These are phyloP conservation scores for Pseudorhombus dupliciocellatus DNA, from an alignment of 2,113 vertebrate genomes.

Conservation along the genomic window DNA sequence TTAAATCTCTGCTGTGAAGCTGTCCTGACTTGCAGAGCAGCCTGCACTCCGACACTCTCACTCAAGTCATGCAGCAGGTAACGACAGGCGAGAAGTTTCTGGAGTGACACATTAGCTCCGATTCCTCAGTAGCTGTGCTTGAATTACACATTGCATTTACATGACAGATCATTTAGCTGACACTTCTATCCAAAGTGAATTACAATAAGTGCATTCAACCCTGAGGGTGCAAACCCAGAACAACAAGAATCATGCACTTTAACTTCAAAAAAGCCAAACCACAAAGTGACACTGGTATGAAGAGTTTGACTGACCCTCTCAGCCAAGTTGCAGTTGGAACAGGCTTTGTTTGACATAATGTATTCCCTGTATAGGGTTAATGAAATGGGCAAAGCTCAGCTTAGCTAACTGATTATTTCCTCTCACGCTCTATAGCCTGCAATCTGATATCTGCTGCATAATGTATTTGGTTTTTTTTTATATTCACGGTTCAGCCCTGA, in stretches of 20 bases:
- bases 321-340: too few species aligned
- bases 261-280: too few species aligned
- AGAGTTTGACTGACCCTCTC: too few species aligned
- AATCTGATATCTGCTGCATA: slow-evolving; percentile 18
- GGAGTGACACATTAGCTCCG: slow-evolving; percentile 48
- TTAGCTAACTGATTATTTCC: slow-evolving; percentile 31
- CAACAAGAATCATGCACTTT: too few species aligned
- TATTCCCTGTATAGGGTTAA: slow-evolving; percentile 1
- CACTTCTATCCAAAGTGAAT: too few species aligned
- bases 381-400: slow-evolving; percentile 13
- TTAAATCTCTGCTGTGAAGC: slow-evolving; percentile 27
- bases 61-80: slow-evolving; percentile 62
- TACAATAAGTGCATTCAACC: too few species aligned
- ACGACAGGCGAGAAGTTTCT: slow-evolving; percentile 48
- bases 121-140: slow-evolving; percentile 26
- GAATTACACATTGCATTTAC: slow-evolving; percentile 20
- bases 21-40: slow-evolving; percentile 69
- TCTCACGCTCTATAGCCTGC: slow-evolving; percentile 8
- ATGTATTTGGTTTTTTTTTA: slow-evolving; percentile 44
- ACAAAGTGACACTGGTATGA: too few species aligned
- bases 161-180: too few species aligned
- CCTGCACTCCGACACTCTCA: slow-evolving; percentile 46
- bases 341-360: background rate
- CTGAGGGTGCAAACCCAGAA: too few species aligned
- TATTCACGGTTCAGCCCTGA: slow-evolving; percentile 26